Evolutionary conservation across 2,113 vertebrate genomes (phyloP).

Genomic region (Beaufortia kweichowensis): DNA sequence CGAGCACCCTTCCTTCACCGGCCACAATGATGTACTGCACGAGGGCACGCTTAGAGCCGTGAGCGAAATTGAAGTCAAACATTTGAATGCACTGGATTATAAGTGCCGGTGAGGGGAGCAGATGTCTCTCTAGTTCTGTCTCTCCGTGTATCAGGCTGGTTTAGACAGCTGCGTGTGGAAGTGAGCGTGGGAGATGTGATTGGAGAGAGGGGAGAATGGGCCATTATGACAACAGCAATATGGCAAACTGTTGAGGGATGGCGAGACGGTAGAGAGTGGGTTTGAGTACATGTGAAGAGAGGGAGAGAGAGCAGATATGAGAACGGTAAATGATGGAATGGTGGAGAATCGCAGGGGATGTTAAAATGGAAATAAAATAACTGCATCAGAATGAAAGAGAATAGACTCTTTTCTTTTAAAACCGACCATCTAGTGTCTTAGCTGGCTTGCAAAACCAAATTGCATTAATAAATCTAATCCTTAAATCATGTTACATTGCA

Average conservation of each 20-base stretch:
- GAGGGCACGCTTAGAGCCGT: background rate
- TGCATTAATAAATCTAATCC: too few relatives aligned
- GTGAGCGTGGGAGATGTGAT: constrained; percentile 22
- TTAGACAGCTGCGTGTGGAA: constrained; percentile 22
- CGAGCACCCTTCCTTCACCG: background rate
- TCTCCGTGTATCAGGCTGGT: background rate
- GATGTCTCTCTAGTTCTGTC: constrained; percentile 12
- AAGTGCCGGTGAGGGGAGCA: constrained; percentile 13
- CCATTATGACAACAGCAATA: constrained; percentile 44
- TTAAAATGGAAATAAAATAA: constrained; percentile 15
- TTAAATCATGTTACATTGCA: too few relatives aligned
- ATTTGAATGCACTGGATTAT: constrained; percentile 32
- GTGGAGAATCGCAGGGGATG: background rate
- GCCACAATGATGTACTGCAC: constrained; percentile 9
- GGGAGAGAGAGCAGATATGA: constrained; percentile 13
- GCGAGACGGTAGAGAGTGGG: constrained; percentile 34
- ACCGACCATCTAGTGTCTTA: too few relatives aligned
- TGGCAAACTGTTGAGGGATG: constrained; percentile 28
- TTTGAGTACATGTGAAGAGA: constrained; percentile 25
- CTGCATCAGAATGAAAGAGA: background rate
- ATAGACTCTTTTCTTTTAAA: constrained; percentile 27
- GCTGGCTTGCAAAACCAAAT: too few relatives aligned
- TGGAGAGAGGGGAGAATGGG: constrained; percentile 25
- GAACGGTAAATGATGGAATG: constrained; percentile 30
- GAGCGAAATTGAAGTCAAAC: constrained; percentile 42